Percentiles rank a stretch among this genome's conserved stretches.
Evolutionary conservation across 2,797 vertebrate species (phyloP).

Genomic region (Phoebastria nigripes): DNA sequence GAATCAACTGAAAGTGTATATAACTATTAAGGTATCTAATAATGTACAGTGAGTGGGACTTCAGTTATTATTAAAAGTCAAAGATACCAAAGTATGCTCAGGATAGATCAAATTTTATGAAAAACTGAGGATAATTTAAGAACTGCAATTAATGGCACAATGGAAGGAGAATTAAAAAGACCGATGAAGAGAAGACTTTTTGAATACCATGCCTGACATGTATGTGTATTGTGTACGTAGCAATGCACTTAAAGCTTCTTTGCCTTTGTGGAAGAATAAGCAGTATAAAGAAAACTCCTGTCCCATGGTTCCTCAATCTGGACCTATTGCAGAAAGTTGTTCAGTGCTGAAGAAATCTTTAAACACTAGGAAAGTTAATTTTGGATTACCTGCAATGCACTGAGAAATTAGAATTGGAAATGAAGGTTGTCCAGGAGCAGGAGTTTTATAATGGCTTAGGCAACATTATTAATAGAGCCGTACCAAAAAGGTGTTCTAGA

Average conservation of each 20-base stretch:
- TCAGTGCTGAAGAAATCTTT: neutral
- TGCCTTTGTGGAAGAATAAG: neutral
- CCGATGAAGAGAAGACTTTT: neutral
- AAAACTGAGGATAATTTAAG: neutral
- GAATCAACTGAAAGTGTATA: neutral
- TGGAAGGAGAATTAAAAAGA: neutral
- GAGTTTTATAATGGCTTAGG: neutral
- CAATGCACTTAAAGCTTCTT: neutral
- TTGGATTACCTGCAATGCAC: neutral
- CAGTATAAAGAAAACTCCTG: neutral
- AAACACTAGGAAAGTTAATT: neutral
- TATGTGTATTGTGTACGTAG: neutral
- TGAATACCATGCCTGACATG: no score
- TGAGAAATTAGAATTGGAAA: neutral
- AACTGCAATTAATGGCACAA: neutral
- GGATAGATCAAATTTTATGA: neutral
- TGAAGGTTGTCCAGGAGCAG: neutral
- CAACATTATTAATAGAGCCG: neutral
- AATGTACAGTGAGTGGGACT: neutral
- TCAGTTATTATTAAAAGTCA: neutral
- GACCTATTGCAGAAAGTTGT: neutral
- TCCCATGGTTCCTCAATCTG: neutral
- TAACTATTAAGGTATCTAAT: neutral
- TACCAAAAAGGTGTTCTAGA: neutral
- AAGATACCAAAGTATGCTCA: neutral